These are phyloP conservation scores for Scaptomyza pallida DNA, from an alignment of 1,140 invertebrate species.

Conservation along the genomic window DNA sequence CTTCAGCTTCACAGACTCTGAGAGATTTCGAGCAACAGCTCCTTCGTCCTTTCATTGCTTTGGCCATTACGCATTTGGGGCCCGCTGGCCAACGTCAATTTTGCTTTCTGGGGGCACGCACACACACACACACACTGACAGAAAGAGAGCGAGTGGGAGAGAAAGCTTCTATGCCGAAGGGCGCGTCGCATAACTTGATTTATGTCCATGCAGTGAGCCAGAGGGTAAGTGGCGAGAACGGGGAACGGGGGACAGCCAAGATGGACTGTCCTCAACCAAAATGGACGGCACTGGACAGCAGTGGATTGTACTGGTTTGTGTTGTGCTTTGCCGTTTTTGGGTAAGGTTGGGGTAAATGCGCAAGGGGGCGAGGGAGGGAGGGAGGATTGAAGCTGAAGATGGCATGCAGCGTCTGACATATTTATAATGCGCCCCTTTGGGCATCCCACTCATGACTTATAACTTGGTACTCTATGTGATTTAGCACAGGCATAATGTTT, in stretches of 20 bases:
- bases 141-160: too few relatives aligned
- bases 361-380: too few relatives aligned
- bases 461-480: slow-evolving; percentile 1
- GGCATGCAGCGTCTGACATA: slow-evolving; percentile 13
- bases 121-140: too few relatives aligned
- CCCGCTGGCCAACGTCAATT: slow-evolving; percentile 26
- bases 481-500: slow-evolving; percentile 1
- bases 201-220: slow-evolving; percentile 8
- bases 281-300: neutral
- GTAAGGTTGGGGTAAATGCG: too few relatives aligned
- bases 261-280: slow-evolving; percentile 4
- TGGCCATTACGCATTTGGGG: slow-evolving; percentile 3
- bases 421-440: slow-evolving; percentile 12
- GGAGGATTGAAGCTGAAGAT: neutral
- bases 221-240: neutral
- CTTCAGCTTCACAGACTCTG: neutral
- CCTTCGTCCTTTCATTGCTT: neutral
- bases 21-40: neutral
- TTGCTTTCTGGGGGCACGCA: slow-evolving; percentile 6
- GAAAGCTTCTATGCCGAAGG: slow-evolving; percentile 27
- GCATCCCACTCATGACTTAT: neutral
- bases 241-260: slow-evolving; percentile 3
- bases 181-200: slow-evolving; percentile 44
- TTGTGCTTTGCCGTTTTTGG: too few relatives aligned
- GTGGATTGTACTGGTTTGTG: neutral